Conservation (phyloP, 2,113 vertebrate species). For the Nothobranchius furzeri region DNA sequence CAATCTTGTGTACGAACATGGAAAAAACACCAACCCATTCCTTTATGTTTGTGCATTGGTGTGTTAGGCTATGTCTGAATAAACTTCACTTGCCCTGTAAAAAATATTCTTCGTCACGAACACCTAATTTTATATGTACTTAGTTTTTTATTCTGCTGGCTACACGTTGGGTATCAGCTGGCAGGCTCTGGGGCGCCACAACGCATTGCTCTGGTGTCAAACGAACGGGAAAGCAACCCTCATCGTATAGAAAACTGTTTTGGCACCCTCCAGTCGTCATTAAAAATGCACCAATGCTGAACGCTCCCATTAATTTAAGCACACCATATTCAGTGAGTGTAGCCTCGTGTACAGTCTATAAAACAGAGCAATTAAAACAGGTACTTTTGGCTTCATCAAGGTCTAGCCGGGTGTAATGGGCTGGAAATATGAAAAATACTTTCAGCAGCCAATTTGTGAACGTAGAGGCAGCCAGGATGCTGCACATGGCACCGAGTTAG, state of each 20-base stretch:
- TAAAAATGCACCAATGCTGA: constrained; percentile 75
- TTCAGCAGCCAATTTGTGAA: constrained; percentile 40
- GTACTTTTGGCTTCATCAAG: constrained; percentile 71
- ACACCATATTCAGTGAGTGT: constrained; percentile 68
- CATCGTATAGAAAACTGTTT: constrained; percentile 67
- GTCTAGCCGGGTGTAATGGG: constrained; percentile 57
- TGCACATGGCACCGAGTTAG: constrained; percentile 33
- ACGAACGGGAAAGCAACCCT: constrained; percentile 55
- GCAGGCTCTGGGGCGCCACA: constrained; percentile 47
- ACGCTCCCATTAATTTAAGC: constrained; percentile 77
- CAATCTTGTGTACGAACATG: constrained; percentile 25
- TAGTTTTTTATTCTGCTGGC: constrained; percentile 21
- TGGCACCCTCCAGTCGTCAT: constrained; percentile 73
- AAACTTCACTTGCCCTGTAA: neutral
- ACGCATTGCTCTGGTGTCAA: constrained; percentile 53
- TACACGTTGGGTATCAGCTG: constrained; percentile 62
- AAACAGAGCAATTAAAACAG: constrained; percentile 75
- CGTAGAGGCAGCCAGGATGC: constrained; percentile 29
- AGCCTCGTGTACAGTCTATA: constrained; percentile 77
- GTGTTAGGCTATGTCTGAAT: constrained; percentile 25
- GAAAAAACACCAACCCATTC: constrained; percentile 53
- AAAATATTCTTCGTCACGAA: constrained; percentile 22
- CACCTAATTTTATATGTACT: constrained; percentile 10
- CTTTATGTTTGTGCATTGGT: constrained; percentile 28
- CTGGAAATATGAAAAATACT: constrained; percentile 63